Base-by-base conservation (phyloP, 2,113 vertebrate species). In the Oncorhynchus clarkii region DNA sequence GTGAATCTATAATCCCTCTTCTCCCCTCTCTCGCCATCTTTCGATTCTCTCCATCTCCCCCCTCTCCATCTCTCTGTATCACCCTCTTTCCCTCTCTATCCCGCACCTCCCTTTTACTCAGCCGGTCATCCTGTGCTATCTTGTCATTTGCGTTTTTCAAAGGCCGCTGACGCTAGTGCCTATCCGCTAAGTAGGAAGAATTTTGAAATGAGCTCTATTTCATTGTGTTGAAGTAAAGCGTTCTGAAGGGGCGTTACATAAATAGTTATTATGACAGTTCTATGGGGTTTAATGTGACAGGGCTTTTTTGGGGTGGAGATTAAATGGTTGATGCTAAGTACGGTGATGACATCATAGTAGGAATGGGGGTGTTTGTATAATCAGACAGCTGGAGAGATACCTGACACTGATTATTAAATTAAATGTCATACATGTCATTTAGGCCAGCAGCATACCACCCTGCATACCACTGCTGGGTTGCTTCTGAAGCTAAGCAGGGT, bases 141-240 rank as follows among this genome's bases (percentile, higher is more conserved):
- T 31, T 24, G 29, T 75, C 18, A 7, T 64, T 8, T 75, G n/a
- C 49, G 14, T 34, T 31, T 51, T 8, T 39, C 22, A 45, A 54
- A 62, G 48, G 24, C 34, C 4, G 2, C 54, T 48, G 26, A 24
- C n/a, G 60, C 70, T 18, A 71, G 49, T 51, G 49, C 4, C 49
- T 4, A 16, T 62, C 60, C 9, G n/a, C 66, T 77, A 29, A 34
- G 71, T 48, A 65, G 49, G 66, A 67, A 73, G 3, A 26, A 11
- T 73, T 78, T 71, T 67, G 39, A 77, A 45, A 72, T 64, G 73
- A 73, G 22, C 72, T 82, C 60, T 69, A 72, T 79, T 79, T 79
- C 60, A 79, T 69, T 71, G 72, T 77, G 74, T 80, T 82, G 80
- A 82, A 85, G 85, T 83, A 65, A 74, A 77, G 69, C 67, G 59